Evolutionary conservation across 1,140 invertebrate species (phyloP).

Genomic region (Chironomus tepperi): DNA sequence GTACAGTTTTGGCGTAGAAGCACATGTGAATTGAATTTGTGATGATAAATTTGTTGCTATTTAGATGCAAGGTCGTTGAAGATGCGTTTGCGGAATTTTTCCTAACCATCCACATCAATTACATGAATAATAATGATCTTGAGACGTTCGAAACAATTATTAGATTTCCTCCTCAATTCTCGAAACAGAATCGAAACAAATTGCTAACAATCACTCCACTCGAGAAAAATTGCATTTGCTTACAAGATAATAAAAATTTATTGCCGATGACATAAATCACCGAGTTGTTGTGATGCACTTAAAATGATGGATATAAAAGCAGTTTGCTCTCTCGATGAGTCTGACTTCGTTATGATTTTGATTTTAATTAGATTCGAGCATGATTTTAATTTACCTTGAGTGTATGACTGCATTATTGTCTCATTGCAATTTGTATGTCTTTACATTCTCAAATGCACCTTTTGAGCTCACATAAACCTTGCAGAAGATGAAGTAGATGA

Average conservation of each 20-base stretch:
- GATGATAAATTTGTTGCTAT: neutral
- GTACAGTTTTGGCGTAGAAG: no score
- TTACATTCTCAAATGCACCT: constrained; percentile 5
- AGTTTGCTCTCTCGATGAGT: neutral
- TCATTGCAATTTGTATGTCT: neutral
- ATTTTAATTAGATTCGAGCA: constrained; percentile 13
- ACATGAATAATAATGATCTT: neutral
- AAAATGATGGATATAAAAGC: no score
- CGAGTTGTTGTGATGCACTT: neutral
- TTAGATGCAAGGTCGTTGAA: neutral
- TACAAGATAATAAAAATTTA: neutral
- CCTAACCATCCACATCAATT: neutral
- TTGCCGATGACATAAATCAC: constrained; percentile 3
- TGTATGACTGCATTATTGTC: neutral
- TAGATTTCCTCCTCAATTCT: neutral
- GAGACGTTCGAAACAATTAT: neutral
- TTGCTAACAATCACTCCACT: neutral
- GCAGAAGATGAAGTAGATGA: neutral
- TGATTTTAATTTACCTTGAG: neutral
- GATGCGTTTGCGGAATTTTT: neutral
- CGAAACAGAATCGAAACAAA: neutral
- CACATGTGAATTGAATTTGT: no score
- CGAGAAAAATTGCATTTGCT: no score
- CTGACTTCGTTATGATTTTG: neutral
- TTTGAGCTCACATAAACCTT: neutral